These are phyloP conservation scores for Brachyptera risi DNA, from an alignment of 2,888 invertebrate genomes.

Conservation along the genomic window DNA sequence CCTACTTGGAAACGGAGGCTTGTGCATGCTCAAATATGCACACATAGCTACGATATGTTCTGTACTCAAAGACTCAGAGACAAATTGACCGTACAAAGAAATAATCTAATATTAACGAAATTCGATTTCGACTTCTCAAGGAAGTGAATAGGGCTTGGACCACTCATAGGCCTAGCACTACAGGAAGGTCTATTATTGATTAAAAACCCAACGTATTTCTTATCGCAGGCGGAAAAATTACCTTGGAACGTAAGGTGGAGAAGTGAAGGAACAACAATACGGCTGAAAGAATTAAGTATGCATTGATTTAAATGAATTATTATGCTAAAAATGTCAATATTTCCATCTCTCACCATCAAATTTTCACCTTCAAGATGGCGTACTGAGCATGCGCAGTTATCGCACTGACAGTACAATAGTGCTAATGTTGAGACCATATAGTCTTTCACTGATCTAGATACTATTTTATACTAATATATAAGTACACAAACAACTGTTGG, in stretches of 20 bases:
- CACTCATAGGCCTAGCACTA: conserved; percentile 4
- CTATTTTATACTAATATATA: not conserved
- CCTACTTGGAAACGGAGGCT: too few relatives aligned
- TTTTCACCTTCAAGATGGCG: conserved; percentile 59
- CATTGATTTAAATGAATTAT: not conserved
- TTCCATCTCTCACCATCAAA: conserved; percentile 55
- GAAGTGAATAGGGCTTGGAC: conserved; percentile 1
- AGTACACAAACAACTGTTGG: not conserved
- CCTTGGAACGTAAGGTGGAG: too few relatives aligned
- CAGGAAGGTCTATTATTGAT: conserved; percentile 20
- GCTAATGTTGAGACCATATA: not conserved
- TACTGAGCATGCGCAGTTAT: conserved; percentile 52
- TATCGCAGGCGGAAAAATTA: not conserved
- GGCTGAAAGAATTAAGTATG: too few relatives aligned
- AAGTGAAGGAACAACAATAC: too few relatives aligned
- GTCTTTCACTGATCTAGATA: not conserved
- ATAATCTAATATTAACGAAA: conserved; percentile 11
- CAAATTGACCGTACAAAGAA: not conserved
- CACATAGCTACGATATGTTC: too few relatives aligned
- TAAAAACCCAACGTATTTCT: not conserved
- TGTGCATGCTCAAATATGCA: too few relatives aligned
- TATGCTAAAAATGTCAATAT: conserved; percentile 6
- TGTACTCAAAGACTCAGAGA: too few relatives aligned
- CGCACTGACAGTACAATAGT: not conserved
- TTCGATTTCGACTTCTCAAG: conserved; percentile 17